Percentiles rank a stretch among this genome's conserved stretches.
Evolutionary conservation across 2,888 invertebrate genomes (phyloP).

Genomic region (Seira sanloemensis): DNA sequence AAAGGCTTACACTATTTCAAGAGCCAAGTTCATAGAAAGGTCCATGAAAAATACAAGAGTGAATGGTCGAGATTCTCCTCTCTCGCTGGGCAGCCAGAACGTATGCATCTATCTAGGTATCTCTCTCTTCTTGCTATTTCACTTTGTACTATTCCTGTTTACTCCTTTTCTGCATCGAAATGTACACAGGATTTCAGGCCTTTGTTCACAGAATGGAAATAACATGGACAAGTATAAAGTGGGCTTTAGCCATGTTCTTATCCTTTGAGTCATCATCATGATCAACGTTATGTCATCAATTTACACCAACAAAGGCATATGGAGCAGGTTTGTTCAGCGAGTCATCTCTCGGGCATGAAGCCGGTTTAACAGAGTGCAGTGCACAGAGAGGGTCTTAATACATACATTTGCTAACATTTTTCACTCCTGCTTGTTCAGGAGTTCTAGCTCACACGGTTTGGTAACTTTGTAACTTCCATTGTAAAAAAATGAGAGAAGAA

Average conservation of each 20-base stretch:
- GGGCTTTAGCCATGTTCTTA: constrained; percentile 28
- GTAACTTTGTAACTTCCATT: not conserved
- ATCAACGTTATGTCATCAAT: constrained; percentile 3
- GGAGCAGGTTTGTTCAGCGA: constrained; percentile 19
- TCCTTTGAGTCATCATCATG: constrained; percentile 47
- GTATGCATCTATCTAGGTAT: too few relatives aligned
- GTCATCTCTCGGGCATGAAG: not conserved
- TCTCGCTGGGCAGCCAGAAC: too few relatives aligned
- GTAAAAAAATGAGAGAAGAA: not conserved
- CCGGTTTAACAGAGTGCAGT: not conserved
- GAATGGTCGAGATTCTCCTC: too few relatives aligned
- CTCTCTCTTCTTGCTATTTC: not conserved
- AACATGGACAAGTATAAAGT: not conserved
- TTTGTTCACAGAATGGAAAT: not conserved
- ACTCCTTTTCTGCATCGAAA: not conserved
- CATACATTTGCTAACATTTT: not conserved
- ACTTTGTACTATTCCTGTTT: not conserved
- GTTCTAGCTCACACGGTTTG: not conserved
- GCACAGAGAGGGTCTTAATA: not conserved
- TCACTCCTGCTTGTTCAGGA: not conserved
- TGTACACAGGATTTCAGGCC: not conserved
- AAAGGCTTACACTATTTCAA: constrained; percentile 29
- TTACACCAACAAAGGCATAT: not conserved
- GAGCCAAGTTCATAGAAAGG: constrained; percentile 38
- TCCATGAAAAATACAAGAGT: constrained; percentile 28